Conservation (phyloP, 2,113 vertebrate genomes). For the Acanthisitta chloris region DNA sequence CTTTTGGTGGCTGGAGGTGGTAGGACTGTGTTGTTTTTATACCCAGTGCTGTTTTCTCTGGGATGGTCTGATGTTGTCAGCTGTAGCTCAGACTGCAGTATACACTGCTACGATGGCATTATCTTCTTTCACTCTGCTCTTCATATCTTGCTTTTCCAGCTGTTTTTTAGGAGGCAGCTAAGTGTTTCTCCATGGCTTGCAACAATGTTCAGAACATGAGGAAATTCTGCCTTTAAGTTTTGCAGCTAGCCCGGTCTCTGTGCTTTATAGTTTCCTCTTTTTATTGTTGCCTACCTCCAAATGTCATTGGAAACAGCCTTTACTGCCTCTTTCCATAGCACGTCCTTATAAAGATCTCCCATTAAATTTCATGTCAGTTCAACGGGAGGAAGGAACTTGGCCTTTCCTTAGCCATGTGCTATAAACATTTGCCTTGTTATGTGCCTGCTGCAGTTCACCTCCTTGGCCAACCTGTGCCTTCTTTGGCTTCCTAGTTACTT, state of each 20-base stretch:
- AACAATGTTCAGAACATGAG: background rate
- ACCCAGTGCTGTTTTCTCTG: background rate
- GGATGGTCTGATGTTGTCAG: background rate
- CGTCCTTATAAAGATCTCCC: background rate
- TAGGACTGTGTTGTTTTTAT: background rate
- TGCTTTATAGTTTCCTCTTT: background rate
- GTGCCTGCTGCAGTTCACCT: background rate
- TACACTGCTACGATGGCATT: background rate
- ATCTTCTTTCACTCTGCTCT: background rate
- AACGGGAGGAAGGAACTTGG: background rate
- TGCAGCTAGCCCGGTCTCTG: background rate
- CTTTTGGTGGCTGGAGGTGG: background rate
- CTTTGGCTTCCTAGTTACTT: constrained; percentile 6
- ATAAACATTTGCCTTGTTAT: background rate
- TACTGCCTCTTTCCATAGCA: background rate
- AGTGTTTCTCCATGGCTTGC: background rate
- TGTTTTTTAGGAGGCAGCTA: background rate
- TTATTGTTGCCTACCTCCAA: background rate
- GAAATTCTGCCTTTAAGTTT: background rate
- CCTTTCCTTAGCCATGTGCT: background rate
- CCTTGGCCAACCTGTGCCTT: background rate
- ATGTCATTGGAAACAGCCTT: background rate
- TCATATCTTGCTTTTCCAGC: background rate
- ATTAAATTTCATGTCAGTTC: constrained; percentile 23
- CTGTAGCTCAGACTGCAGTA: background rate